Evolutionary conservation across 2,797 vertebrate species (phyloP), one percentile per base, ranked within the genome.

Genomic region (Acrocephalus scirpaceus): DNA sequence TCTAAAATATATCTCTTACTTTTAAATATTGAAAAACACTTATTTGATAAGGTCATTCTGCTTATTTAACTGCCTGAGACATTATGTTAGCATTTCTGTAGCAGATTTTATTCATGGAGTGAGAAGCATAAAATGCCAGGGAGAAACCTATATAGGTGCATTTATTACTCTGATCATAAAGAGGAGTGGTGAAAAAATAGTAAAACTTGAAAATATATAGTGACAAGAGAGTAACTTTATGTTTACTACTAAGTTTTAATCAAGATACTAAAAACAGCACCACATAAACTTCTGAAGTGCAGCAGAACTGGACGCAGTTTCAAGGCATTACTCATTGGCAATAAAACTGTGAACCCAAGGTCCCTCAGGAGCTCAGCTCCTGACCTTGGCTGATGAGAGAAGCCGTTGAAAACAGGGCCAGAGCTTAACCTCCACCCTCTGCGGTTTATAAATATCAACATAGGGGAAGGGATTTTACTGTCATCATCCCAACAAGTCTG

Each of bases 191-290:
- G 89, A 79, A 92, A 91, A 92, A 93, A 64, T 70, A 95, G 77
- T 83, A 84, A 93, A 88, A 88, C 67, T 22, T 26, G 90, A 83
- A 78, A 65, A 93, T 90, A 96, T 91, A 93, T 85, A 86, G 91
- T 69, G 62, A 82, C 58, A 95, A 89, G 50, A 69, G 38, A 79
- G 54, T 80, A 94, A 86, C 77, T 75, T 93, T 92, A 92, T 86
- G 88, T 83, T 93, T 93, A 90, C 90, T 89, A n/a, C 74, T 75
- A 90, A 56, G 51, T 92, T 82, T 95, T 93, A 96, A 97, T 83
- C 91, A 96, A 88, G 72, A 45, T 60, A 72, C 71, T 92, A 82
- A 87, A 80, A 78, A 2, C 74, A 86, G 47, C 30, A 81, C 27
- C 79, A 62, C 62, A 92, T 86, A 97, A 95, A 80, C 26, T 56